phyloP scores from a whole-genome alignment of 2,797 vertebrate genomes.

The Poecilia wingei region DNA sequence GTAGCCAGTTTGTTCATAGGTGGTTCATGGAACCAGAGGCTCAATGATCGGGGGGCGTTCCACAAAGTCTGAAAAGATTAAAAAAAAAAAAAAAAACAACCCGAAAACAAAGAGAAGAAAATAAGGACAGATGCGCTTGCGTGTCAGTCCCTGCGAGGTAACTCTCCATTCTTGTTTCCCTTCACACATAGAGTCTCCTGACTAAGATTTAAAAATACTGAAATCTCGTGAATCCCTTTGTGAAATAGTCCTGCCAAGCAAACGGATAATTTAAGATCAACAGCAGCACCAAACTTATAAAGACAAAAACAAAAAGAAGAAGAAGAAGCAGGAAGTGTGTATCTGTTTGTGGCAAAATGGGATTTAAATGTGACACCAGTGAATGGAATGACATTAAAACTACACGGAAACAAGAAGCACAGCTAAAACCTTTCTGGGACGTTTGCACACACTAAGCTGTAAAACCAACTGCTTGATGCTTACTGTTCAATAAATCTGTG shows the following conservation, averaged over 20 bases:
- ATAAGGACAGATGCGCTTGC: conserved; percentile 50
- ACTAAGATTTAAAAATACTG: conserved; percentile 42
- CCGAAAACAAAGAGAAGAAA: conserved; percentile 5
- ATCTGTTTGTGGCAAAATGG: conserved; percentile 39
- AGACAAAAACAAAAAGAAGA: conserved; percentile 15
- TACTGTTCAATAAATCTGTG: conserved; percentile 18
- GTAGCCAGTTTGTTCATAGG: conserved; percentile 51
- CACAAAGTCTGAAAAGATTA: conserved; percentile 33
- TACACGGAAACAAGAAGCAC: conserved; percentile 62
- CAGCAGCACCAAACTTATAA: conserved; percentile 45
- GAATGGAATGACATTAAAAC: conserved; percentile 70
- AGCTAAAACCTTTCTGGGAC: conserved; percentile 14
- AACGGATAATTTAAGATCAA: conserved; percentile 39
- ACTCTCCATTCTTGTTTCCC: conserved; percentile 48
- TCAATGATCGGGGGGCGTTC: conserved; percentile 29
- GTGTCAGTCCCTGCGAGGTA: conserved; percentile 32
- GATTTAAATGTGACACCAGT: conserved; percentile 47
- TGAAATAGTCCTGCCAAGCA: conserved; percentile 49
- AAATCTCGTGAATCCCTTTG: conserved; percentile 38
- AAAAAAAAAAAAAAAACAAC: conserved; percentile 1
- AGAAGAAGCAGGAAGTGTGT: conserved; percentile 8
- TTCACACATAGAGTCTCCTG: conserved; percentile 49
- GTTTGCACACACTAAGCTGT: conserved; percentile 43
- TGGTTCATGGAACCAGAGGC: conserved; percentile 67
- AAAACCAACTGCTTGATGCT: conserved; percentile 44